Evolutionary conservation across 2,888 invertebrate genomes (phyloP).

Genomic region (Scaptomyza tumidula): DNA sequence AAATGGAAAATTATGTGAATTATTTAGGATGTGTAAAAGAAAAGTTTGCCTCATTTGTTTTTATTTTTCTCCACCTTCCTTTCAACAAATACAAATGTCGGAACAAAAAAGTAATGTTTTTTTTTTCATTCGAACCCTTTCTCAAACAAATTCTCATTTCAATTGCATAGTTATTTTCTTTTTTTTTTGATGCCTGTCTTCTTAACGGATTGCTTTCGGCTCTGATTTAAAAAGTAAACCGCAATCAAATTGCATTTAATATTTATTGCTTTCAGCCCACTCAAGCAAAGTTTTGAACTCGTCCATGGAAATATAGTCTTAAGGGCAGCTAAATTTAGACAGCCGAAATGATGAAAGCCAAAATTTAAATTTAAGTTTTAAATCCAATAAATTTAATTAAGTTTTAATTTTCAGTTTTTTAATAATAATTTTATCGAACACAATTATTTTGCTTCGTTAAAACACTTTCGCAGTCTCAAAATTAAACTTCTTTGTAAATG

Average conservation of each 20-base stretch:
- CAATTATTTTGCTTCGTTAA: background rate
- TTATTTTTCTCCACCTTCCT: background rate
- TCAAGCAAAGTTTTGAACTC: slow-evolving; percentile 8
- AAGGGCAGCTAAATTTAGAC: slow-evolving; percentile 8
- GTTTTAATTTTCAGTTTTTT: too few relatives aligned
- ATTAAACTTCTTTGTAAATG: background rate
- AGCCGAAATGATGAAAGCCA: background rate
- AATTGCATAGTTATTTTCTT: slow-evolving; percentile 17
- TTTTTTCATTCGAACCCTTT: background rate
- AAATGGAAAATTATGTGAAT: slow-evolving; percentile 61
- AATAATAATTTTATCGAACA: too few relatives aligned
- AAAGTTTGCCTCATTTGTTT: slow-evolving; percentile 42
- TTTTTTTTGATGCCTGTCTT: background rate
- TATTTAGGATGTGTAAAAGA: slow-evolving; percentile 53
- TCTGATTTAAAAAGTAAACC: slow-evolving; percentile 45
- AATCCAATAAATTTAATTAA: too few relatives aligned
- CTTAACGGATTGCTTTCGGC: slow-evolving; percentile 2
- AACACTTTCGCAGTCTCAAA: background rate
- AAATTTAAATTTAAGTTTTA: background rate
- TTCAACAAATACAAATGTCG: slow-evolving; percentile 19
- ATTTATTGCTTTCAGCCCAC: slow-evolving; percentile 56
- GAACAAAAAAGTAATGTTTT: background rate
- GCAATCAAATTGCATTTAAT: slow-evolving; percentile 74
- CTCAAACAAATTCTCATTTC: background rate
- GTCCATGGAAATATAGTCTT: background rate